phyloP scores from a whole-genome alignment of 2,888 invertebrate species.

The Matsumyia berberina region DNA sequence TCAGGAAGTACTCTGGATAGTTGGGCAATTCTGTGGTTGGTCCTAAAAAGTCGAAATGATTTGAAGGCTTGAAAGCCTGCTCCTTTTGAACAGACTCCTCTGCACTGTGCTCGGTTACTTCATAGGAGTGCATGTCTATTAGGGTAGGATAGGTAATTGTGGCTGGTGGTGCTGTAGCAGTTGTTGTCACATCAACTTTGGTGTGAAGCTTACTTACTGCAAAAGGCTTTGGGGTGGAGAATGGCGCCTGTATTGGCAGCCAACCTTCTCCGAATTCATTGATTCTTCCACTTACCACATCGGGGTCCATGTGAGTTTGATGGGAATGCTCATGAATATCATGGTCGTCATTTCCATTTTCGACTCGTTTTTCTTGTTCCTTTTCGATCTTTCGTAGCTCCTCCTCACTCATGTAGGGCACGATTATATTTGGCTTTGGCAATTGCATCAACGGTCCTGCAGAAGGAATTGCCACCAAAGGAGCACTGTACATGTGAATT shows the following conservation, averaged over 20 bases:
- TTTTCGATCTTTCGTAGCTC: slow-evolving; percentile 80
- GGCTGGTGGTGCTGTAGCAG: background rate
- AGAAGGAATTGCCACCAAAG: slow-evolving; percentile 15
- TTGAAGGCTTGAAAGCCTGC: slow-evolving; percentile 42
- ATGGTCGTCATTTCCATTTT: slow-evolving; percentile 74
- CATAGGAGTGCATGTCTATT: slow-evolving; percentile 79
- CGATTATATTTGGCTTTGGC: slow-evolving; percentile 67
- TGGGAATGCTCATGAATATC: slow-evolving; percentile 60
- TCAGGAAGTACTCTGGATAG: slow-evolving; percentile 81
- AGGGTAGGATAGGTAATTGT: background rate
- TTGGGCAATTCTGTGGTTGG: slow-evolving; percentile 81
- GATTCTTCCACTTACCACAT: slow-evolving; percentile 79
- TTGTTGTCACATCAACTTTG: slow-evolving; percentile 69
- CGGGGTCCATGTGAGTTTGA: slow-evolving; percentile 78
- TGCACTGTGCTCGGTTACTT: slow-evolving; percentile 82
- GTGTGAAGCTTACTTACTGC: slow-evolving; percentile 80
- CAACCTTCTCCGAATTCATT: slow-evolving; percentile 81
- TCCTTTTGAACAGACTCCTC: slow-evolving; percentile 74
- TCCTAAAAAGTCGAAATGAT: slow-evolving; percentile 36
- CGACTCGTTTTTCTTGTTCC: slow-evolving; percentile 82
- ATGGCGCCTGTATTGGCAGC: slow-evolving; percentile 80
- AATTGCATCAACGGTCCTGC: slow-evolving; percentile 23
- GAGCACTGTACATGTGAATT: slow-evolving; percentile 76
- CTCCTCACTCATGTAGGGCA: slow-evolving; percentile 70
- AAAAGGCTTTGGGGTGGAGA: slow-evolving; percentile 78